These are phyloP conservation scores for Prenolepis imparis DNA, from an alignment of 2,888 invertebrate genomes.

Conservation along the genomic window DNA sequence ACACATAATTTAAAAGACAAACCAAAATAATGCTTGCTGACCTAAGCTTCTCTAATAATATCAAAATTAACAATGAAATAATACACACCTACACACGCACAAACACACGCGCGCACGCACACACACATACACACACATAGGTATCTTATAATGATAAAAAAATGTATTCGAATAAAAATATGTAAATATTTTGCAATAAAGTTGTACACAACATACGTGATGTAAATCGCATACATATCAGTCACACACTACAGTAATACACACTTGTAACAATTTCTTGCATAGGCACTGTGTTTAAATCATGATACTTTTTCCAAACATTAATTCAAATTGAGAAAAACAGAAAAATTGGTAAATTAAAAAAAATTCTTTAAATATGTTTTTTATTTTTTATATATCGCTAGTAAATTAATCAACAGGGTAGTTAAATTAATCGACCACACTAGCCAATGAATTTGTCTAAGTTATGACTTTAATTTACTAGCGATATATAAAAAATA, in stretches of 20 bases:
- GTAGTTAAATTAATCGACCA: too few relatives aligned
- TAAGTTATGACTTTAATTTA: too few relatives aligned
- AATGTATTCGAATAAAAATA: neutral
- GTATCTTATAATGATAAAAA: constrained; percentile 7
- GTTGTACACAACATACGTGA: neutral
- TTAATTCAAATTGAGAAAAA: neutral
- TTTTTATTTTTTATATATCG: too few relatives aligned
- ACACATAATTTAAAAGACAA: constrained; percentile 57
- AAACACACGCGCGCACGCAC: too few relatives aligned
- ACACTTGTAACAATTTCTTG: neutral
- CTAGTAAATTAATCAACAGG: too few relatives aligned
- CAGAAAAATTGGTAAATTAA: neutral
- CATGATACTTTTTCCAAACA: neutral
- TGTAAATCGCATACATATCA: neutral
- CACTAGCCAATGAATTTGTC: too few relatives aligned
- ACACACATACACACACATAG: too few relatives aligned
- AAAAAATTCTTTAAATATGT: constrained; percentile 2
- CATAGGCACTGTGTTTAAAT: neutral
- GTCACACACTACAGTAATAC: neutral
- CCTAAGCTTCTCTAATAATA: constrained; percentile 65
- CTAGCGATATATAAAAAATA: too few relatives aligned
- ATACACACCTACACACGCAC: too few relatives aligned
- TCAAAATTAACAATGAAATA: constrained; percentile 37
- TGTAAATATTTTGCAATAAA: neutral
- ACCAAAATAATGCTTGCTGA: constrained; percentile 53